A percentile compares a stretch with the other conserved stretches of the same genome.
Conservation (phyloP, 92 coral and sea anemone genomes). For the Phenganax subtilis region DNA sequence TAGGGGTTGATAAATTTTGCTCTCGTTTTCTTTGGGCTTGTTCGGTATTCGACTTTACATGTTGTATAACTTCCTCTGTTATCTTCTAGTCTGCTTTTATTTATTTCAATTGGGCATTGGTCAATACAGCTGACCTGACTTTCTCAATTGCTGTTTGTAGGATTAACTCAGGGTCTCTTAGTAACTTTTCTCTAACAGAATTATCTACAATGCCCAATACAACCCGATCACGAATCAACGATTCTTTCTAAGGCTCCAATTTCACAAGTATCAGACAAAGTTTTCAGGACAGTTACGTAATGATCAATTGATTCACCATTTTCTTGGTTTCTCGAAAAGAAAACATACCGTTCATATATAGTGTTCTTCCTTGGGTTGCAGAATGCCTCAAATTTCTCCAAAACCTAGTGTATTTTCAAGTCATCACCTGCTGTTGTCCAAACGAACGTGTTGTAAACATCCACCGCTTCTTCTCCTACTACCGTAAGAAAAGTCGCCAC, state of each 20-base stretch:
- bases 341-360: conserved; percentile 44
- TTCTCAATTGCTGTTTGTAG: conserved; percentile 42
- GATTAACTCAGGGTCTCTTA: conserved; percentile 44
- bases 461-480: conserved; percentile 45
- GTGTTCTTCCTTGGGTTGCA: conserved; percentile 52
- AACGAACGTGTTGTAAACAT: conserved; percentile 47
- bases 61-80: conserved; percentile 35
- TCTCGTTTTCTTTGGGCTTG: conserved; percentile 13
- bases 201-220: conserved; percentile 43
- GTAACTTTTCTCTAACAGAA: conserved; percentile 47
- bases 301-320: conserved; percentile 48
- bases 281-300: conserved; percentile 43
- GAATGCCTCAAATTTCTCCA: conserved; percentile 47
- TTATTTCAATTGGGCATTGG: conserved; percentile 46
- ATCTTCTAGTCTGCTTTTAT: conserved; percentile 36
- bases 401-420: conserved; percentile 38
- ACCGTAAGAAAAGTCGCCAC: conserved; percentile 46
- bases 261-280: conserved; percentile 42
- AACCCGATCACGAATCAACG: conserved; percentile 47
- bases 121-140: conserved; percentile 38
- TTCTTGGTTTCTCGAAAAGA: conserved; percentile 49
- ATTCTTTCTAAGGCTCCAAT: conserved; percentile 41
- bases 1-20: conserved; percentile 8
- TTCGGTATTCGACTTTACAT: conserved; percentile 29
- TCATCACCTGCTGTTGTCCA: conserved; percentile 40